Evolutionary conservation across 2,888 invertebrate species (phyloP), one percentile per base, ranked within the genome.

Genomic region (Drosophila colorata): DNA sequence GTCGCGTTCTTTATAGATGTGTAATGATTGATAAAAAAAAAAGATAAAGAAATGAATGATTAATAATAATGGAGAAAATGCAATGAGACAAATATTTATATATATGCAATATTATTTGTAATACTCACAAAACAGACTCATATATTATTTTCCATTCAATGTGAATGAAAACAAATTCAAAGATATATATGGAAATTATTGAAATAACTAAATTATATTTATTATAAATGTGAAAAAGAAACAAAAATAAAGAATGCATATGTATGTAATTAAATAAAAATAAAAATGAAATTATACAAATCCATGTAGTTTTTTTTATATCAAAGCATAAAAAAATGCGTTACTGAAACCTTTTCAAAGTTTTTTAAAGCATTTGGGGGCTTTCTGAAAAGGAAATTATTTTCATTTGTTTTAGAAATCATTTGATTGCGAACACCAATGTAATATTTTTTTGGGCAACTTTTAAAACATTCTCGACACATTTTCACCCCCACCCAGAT

Each of bases 91-190:
- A 52, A 35, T 47, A 46, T 58, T 41, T 20, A 55, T 52, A 40
- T 38, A 52, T 63, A 67, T 58, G 74, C 77, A 75, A 82, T 82
- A 83, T 74, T 80, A 75, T 84, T 68, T 73, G 40, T 68, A 74
- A 80, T 78, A 80, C 78, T 69, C 73, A 61, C 51, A 48, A 52
- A 37, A 38, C 23, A 61, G 48, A 74, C 46, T 61, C 81, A 72
- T 52, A 38, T 55, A 43, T 71, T 49, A 69, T 46, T 41, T 51
- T 14, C 4, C 8, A 18, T 40, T 40, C 44, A 38, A 25, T 35
- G 25, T 14, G 47, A 37, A 48, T 48, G 25, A 35, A 28, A 35
- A 48, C 20, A 60, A 52, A 78, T 57, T 59, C 43, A 23, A 23
- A 56, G 14, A 41, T 28, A 43, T 49, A 31, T 47, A 70, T 64